Base-by-base conservation (phyloP, 2,888 invertebrate genomes). In the Cactoblastis cactorum region DNA sequence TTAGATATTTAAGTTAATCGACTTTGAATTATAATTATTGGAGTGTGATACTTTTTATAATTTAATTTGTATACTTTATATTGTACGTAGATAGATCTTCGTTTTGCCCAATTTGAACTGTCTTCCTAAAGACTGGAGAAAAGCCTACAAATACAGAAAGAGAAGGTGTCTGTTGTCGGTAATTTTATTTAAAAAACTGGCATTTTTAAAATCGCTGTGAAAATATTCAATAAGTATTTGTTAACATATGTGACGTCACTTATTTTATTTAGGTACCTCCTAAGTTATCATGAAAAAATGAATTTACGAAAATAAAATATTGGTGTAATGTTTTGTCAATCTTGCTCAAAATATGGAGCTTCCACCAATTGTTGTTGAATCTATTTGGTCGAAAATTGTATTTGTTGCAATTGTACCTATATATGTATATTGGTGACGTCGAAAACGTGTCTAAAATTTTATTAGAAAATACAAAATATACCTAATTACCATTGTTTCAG, bases 281-380 rank as follows among this genome's bases (percentile, higher is more conserved):
- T 6, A 17, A 15, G 14, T 37, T 14, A 35, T 11, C 12, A 22
- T 22, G 22, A 4, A 22, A 3, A 15, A 24, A 3, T 18, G 11
- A 37, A 22, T 22, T 28, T 15, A 39, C 49, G 46, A 38, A 50
- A 50, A 53, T 41, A 48, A 48, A 19, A 51, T 53, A 57, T 57
- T 55, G 54, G 53, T 52, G 53, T 32, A 41, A 28, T 43, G 14
- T 37, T 47, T 43, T 54, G 59, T 62, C 65, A 69, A 64, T 64
- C 68, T 83, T 83, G 83, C 83, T 83, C 83, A 83, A 80, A 67
- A 69, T 71, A 60, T 61, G 74, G 77, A 82, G 78, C 83, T 83
- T 83, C 83, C 83, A 69, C 59, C 53, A 49, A 46, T 53, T 46
- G 9, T 46, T 52, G 38, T 43, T 47, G 3, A 46, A 46, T 52